Percentiles rank a stretch among this genome's conserved stretches.
phyloP scores from a whole-genome alignment of 2,113 vertebrate genomes.

The Butastur rufipennis region DNA sequence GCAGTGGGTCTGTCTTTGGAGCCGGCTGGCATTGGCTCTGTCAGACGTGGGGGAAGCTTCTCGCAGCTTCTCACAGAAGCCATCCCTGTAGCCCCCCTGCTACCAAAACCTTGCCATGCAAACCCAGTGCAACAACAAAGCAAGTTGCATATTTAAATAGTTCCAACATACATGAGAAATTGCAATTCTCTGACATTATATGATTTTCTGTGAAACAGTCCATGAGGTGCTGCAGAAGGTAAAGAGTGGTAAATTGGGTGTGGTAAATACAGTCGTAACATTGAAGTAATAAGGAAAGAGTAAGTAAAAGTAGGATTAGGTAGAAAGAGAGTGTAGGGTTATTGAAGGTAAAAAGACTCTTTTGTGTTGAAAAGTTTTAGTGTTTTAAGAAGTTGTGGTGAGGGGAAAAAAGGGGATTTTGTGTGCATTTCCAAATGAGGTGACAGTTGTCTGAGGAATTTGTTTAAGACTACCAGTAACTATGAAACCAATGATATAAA shows the following conservation, averaged over 20 bases:
- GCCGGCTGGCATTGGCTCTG: neutral
- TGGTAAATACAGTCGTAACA: neutral
- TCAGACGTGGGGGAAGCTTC: neutral
- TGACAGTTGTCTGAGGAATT: neutral
- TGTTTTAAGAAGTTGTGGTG: neutral
- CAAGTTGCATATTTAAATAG: neutral
- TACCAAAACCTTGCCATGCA: neutral
- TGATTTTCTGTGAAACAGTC: neutral
- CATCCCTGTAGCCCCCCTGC: neutral
- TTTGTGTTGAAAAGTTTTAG: neutral
- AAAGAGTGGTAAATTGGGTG: neutral
- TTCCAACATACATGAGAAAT: neutral
- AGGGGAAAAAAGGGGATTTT: neutral
- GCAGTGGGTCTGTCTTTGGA: accelerated
- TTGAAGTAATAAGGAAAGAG: neutral
- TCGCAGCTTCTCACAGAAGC: neutral
- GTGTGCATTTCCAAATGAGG: neutral
- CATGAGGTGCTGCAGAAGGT: neutral
- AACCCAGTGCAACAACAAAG: neutral
- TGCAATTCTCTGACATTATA: neutral
- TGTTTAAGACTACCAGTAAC: neutral
- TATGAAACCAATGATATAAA: neutral
- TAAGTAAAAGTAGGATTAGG: neutral
- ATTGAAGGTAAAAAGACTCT: neutral
- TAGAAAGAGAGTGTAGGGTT: neutral